Conservation (phyloP, 1,140 invertebrate species). For the Drosophila melanogaster region DNA sequence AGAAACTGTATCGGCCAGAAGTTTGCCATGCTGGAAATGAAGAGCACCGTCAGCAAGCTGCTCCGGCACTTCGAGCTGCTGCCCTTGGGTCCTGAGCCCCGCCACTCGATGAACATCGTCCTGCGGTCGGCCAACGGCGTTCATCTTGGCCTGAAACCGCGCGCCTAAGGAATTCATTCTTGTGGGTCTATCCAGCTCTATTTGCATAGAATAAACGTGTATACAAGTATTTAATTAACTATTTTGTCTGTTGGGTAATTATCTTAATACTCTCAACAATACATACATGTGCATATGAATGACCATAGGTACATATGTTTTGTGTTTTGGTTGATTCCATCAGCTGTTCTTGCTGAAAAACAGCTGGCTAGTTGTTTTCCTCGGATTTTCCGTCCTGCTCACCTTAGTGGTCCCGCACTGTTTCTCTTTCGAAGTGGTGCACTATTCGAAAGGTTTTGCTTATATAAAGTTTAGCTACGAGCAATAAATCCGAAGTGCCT, state of each 20-base stretch:
- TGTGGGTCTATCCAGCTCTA: neutral
- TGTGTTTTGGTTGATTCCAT: neutral
- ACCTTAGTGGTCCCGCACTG: neutral
- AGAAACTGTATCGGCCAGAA: conserved; percentile 90
- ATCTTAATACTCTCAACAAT: neutral
- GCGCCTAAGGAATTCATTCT: neutral
- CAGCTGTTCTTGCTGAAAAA: conserved; percentile 12
- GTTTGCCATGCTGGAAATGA: conserved; percentile 92
- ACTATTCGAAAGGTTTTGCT: conserved; percentile 20
- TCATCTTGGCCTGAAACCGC: conserved; percentile 56
- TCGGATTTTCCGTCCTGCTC: conserved; percentile 7
- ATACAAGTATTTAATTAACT: neutral
- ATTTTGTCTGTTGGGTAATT: neutral
- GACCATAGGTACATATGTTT: neutral
- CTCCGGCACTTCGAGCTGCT: conserved; percentile 79
- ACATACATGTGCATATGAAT: neutral
- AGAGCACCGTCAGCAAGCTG: conserved; percentile 85
- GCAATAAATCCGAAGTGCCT: conserved; percentile 20
- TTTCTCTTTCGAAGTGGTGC: conserved; percentile 12
- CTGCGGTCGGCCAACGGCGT: conserved; percentile 65
- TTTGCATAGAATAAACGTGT: conserved; percentile 1
- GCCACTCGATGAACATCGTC: conserved; percentile 57
- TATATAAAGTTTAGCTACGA: conserved; percentile 11
- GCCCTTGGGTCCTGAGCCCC: conserved; percentile 55
- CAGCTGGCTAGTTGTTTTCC: neutral